Conservation (phyloP, 2,797 vertebrate genomes). For the Sebastes alutus region DNA sequence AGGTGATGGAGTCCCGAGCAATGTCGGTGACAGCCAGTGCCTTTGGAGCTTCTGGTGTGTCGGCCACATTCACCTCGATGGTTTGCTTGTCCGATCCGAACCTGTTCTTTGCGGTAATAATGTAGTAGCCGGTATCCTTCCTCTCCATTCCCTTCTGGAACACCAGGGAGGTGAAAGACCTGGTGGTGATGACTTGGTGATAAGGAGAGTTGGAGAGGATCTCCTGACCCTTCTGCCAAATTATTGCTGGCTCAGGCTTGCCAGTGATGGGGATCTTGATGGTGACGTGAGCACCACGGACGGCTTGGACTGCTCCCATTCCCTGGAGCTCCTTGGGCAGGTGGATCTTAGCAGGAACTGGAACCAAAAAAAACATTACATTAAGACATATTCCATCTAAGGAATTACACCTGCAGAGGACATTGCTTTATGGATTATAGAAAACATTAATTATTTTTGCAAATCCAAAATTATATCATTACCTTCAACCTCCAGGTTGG, state of each 20-base stretch:
- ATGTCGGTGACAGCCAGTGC: constrained; percentile 90
- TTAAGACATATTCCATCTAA: neutral
- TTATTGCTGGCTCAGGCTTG: constrained; percentile 95
- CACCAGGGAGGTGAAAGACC: constrained; percentile 97
- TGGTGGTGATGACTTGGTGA: constrained; percentile 97
- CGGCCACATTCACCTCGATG: constrained; percentile 95
- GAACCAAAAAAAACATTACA: constrained; percentile 58
- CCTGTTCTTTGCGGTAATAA: constrained; percentile 97
- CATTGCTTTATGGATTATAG: neutral
- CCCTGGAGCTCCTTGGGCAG: constrained; percentile 96
- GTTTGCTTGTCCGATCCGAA: constrained; percentile 99
- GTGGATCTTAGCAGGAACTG: constrained; percentile 98
- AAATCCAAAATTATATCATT: constrained; percentile 20
- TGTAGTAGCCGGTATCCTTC: constrained; percentile 96
- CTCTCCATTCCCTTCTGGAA: constrained; percentile 95
- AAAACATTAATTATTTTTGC: neutral
- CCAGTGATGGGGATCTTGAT: constrained; percentile 98
- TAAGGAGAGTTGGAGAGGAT: constrained; percentile 94
- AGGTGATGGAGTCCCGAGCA: constrained; percentile 92
- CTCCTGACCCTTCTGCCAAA: constrained; percentile 99
- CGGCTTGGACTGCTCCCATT: constrained; percentile 97
- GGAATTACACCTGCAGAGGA: neutral
- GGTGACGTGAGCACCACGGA: constrained; percentile 92
- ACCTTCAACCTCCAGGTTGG: constrained; percentile 98
- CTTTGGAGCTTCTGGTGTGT: constrained; percentile 95